phyloP scores from a whole-genome alignment of 2,113 vertebrate species.

The cattle (Bos taurus) region ARS-UCD2.0 NC_037333.1:82514001-82514500 shows the following conservation, averaged over 20 bases:
- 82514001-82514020: neutral
- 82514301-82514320: neutral
- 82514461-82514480: neutral
- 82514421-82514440: neutral
- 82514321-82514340: neutral
- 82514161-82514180: neutral
- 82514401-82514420: neutral
- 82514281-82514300: neutral
- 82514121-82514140: neutral
- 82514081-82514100: neutral
- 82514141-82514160: neutral
- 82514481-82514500: neutral
- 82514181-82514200: neutral
- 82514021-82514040: accelerated
- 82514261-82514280: neutral
- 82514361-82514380: neutral
- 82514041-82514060: neutral
- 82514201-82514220: neutral
- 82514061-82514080: neutral
- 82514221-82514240: neutral
- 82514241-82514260: neutral
- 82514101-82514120: neutral
- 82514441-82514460: neutral
- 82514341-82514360: neutral
- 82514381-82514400: neutral